Base-by-base conservation (phyloP, 2,888 invertebrate species). In the Rhagonycha fulva region DNA sequence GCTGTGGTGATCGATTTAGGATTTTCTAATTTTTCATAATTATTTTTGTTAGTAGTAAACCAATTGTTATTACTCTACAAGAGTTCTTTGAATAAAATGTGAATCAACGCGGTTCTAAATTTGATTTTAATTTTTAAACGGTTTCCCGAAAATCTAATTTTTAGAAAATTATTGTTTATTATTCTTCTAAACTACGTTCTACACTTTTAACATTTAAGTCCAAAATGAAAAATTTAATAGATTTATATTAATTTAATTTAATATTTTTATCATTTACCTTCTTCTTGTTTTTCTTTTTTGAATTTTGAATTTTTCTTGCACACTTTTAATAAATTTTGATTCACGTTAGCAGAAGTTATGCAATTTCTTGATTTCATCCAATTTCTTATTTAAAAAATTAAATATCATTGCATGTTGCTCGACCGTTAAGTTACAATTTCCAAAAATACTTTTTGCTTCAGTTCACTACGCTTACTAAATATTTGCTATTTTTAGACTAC, bases 391-490 rank as follows among this genome's bases (percentile, higher is more conserved):
- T 66, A 26, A 66, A 66, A 66, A 66, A 24, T 66, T 66, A 26
- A 66, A 26, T 66, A 66, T 66, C 63, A 68, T 76, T 76, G 70
- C 76, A 76, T 71, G 73, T 71, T 30, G 76, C 76, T 47, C 61
- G 67, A 63, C 32, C 70, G 71, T 26, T 62, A 67, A 73, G 75
- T 72, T 75, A 75, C 69, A 69, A 75, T 78, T 76, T 78, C 79
- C 76, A 78, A 79, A 79, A 79, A 79, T 79, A 79, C 78, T 71
- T 76, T 72, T 71, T 61, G 76, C 74, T 72, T 76, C 73, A 76
- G 78, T 72, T 62, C 72, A 76, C 76, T 79, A 74, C 75, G 75
- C 77, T 76, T 72, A 76, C 76, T 76, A 76, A 76, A 78, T 72
- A 75, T 73, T 68, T 68, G 73, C 74, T 79, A 79, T 78, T 76